Evolutionary conservation across 2,888 invertebrate species (phyloP).

Genomic region (Cantharis nigra): DNA sequence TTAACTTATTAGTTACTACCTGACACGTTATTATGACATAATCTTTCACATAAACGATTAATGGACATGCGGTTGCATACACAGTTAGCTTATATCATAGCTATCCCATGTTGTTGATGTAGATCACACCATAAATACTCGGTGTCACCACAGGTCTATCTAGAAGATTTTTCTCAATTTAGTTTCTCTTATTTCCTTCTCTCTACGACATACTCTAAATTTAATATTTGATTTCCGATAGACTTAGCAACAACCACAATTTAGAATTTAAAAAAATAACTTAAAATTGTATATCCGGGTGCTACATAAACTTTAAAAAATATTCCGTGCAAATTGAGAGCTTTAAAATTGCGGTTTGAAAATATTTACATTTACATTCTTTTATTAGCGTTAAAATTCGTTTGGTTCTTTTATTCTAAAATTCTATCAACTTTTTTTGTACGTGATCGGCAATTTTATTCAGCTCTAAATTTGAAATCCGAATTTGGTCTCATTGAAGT

Average conservation of each 20-base stretch:
- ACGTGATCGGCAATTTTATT: constrained; percentile 6
- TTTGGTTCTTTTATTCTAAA: constrained; percentile 8
- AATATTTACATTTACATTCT: background rate
- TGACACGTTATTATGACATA: background rate
- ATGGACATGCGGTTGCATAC: background rate
- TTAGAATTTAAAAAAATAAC: background rate
- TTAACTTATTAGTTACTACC: background rate
- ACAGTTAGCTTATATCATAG: background rate
- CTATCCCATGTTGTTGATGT: background rate
- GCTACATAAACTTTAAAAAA: background rate
- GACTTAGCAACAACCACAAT: background rate
- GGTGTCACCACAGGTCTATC: background rate
- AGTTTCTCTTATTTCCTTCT: background rate
- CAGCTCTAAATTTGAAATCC: constrained; percentile 1
- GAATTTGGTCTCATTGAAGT: background rate
- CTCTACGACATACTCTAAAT: background rate
- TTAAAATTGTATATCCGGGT: background rate
- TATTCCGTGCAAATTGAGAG: background rate
- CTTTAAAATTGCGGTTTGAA: background rate
- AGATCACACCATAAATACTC: background rate
- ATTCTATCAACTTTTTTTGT: constrained; percentile 3
- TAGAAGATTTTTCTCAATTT: background rate
- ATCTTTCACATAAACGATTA: background rate
- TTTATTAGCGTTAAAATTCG: background rate
- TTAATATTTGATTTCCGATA: background rate